phyloP scores from a whole-genome alignment of 1,140 invertebrate genomes.

The Rhizoglyphus robini region DNA sequence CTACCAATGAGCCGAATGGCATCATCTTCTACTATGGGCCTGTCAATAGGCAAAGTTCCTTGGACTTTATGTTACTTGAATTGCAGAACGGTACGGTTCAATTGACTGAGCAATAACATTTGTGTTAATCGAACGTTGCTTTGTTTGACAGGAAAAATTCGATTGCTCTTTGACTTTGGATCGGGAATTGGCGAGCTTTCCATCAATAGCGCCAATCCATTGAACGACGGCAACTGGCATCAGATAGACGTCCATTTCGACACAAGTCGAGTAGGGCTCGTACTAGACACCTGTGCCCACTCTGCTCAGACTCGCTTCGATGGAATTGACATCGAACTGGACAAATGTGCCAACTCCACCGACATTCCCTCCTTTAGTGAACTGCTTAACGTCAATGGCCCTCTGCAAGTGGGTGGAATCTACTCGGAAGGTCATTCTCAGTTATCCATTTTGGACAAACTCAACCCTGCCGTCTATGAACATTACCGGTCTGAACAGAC shows the following conservation, averaged over 20 bases:
- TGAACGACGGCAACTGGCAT: conserved; percentile 93
- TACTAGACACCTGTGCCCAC: conserved; percentile 77
- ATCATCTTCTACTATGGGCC: conserved; percentile 89
- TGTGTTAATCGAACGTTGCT: background rate
- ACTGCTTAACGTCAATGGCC: conserved; percentile 87
- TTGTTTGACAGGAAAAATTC: conserved; percentile 1
- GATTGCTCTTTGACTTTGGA: conserved; percentile 82
- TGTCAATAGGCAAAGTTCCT: conserved; percentile 53
- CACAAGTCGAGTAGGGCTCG: conserved; percentile 66
- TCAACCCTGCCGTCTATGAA: background rate
- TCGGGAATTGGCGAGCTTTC: conserved; percentile 75
- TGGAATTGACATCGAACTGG: conserved; percentile 71
- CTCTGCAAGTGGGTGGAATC: conserved; percentile 78
- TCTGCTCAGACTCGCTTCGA: conserved; percentile 62
- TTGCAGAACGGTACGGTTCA: conserved; percentile 70
- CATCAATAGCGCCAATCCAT: conserved; percentile 62
- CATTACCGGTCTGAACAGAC: conserved; percentile 3
- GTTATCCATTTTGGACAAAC: conserved; percentile 20
- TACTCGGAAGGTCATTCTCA: conserved; percentile 50
- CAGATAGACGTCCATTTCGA: conserved; percentile 86
- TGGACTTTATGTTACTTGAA: conserved; percentile 86
- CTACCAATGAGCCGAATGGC: conserved; percentile 74
- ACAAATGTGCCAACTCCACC: conserved; percentile 69
- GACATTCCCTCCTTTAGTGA: conserved; percentile 84
- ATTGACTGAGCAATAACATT: background rate